Evolutionary conservation across 1,140 invertebrate species (phyloP), one percentile per base, ranked within the genome.

Genomic region (Drosophila yakuba): DNA sequence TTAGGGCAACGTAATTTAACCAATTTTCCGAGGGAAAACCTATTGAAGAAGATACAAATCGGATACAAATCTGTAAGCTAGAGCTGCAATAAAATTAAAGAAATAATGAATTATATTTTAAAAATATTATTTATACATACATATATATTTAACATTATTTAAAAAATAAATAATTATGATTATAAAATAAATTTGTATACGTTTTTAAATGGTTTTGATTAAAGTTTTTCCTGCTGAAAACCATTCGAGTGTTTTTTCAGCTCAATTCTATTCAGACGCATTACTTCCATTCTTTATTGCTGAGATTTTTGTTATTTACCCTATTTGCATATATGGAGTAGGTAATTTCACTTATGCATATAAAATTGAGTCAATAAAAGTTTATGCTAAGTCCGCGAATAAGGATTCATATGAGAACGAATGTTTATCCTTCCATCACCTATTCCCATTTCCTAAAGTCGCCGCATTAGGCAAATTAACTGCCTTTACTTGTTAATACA

Each of bases 391-490:
- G 68, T 80, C 80, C 72, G 48, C 45, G 66, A 59, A 88, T 88
- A 88, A 86, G 79, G 62, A 83, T 88, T 51, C 60, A 69, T 83
- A 74, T 64, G 67, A 89, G 67, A 32, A 8, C 56, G 60, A 44
- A 61, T 51, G 61, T 45, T 72, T 57, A 47, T 85, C 25, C 36
- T 55, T 51, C 45, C 51, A 23, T 61, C 57, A 54, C 35, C 23
- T 14, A n/a, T 5, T 8, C 28, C 23, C 45, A n/a, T 25, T 28
- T 12, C 15, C 12, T 45, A 66, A 56, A 75, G 66, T 57, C 67
- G 44, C 50, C 55, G 84, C 83, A 88, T 88, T 88, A 88, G 67
- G 84, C 80, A 88, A 89, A 89, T 89, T 84, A 88, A 74, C 83
- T 77, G 74, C 62, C 12, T 15, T 25, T 35, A 32, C 8, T 8